Percentiles rank a stretch among this genome's conserved stretches.
phyloP scores from a whole-genome alignment of 1,140 invertebrate species.

The Delia radicum region DNA sequence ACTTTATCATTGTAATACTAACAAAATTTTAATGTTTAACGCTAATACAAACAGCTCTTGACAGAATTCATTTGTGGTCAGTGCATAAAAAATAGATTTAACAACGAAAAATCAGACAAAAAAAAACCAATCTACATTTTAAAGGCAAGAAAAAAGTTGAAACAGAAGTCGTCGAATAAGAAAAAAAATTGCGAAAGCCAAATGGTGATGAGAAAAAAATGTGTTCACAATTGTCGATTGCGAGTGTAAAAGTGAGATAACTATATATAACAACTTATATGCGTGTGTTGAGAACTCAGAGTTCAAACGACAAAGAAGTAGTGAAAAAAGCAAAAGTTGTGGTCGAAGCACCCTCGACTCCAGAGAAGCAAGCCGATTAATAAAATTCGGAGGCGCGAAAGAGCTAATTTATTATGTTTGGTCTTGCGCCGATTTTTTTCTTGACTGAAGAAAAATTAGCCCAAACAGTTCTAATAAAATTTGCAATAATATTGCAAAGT shows the following conservation, averaged over 20 bases:
- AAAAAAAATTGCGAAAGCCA: slow-evolving; percentile 16
- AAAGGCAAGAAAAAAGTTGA: slow-evolving; percentile 2
- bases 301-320: slow-evolving; percentile 23
- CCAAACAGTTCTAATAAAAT: too few relatives aligned
- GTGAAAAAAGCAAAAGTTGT: neutral
- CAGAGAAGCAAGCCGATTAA: too few relatives aligned
- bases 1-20: slow-evolving; percentile 5
- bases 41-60: neutral
- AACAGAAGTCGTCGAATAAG: neutral
- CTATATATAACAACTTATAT: neutral
- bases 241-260: neutral
- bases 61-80: neutral
- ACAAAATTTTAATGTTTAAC: neutral
- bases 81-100: neutral
- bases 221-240: neutral
- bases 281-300: slow-evolving; percentile 6
- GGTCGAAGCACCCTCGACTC: slow-evolving; percentile 13
- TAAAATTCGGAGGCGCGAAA: too few relatives aligned
- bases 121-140: neutral
- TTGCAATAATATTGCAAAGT: too few relatives aligned
- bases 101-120: neutral
- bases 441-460: too few relatives aligned
- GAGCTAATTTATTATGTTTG: too few relatives aligned
- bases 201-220: slow-evolving; percentile 16
- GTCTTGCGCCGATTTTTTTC: too few relatives aligned